Evolutionary conservation across 2,113 vertebrate genomes (phyloP).

Genomic region (Semicossyphus pulcher): DNA sequence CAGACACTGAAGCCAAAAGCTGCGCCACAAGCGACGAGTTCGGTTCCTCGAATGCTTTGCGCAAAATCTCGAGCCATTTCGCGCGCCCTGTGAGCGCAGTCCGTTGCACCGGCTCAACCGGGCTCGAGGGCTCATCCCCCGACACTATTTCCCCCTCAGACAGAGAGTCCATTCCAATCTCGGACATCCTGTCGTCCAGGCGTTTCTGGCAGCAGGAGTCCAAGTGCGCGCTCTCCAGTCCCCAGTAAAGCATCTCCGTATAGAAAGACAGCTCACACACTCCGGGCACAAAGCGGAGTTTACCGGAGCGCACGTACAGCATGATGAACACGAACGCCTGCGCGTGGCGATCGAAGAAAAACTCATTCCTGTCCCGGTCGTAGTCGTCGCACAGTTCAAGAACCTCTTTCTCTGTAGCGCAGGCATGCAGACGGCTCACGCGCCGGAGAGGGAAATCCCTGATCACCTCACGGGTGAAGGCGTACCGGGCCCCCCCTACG

Average conservation of each 20-base stretch:
- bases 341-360: slow-evolving; percentile 97
- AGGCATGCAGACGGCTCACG: slow-evolving; percentile 94
- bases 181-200: slow-evolving; percentile 97
- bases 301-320: slow-evolving; percentile 96
- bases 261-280: slow-evolving; percentile 99
- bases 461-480: slow-evolving; percentile 93
- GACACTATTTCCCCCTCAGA: slow-evolving; percentile 82
- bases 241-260: slow-evolving; percentile 99
- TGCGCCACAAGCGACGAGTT: slow-evolving; percentile 94
- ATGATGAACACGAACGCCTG: slow-evolving; percentile 98
- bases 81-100: slow-evolving; percentile 71
- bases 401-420: slow-evolving; percentile 95
- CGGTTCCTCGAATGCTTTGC: slow-evolving; percentile 95
- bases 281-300: slow-evolving; percentile 95
- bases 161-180: slow-evolving; percentile 88
- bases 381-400: slow-evolving; percentile 99
- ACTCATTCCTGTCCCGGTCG: slow-evolving; percentile 96
- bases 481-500: slow-evolving; percentile 96
- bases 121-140: slow-evolving; percentile 73
- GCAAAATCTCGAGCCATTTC: slow-evolving; percentile 92
- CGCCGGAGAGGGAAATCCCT: slow-evolving; percentile 96
- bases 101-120: slow-evolving; percentile 21
- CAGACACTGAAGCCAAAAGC: slow-evolving; percentile 93
- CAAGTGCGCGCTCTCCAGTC: slow-evolving; percentile 94
- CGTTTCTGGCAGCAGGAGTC: slow-evolving; percentile 97